Base-by-base conservation (phyloP, 2,888 invertebrate species). In the Rhingia rostrata region DNA sequence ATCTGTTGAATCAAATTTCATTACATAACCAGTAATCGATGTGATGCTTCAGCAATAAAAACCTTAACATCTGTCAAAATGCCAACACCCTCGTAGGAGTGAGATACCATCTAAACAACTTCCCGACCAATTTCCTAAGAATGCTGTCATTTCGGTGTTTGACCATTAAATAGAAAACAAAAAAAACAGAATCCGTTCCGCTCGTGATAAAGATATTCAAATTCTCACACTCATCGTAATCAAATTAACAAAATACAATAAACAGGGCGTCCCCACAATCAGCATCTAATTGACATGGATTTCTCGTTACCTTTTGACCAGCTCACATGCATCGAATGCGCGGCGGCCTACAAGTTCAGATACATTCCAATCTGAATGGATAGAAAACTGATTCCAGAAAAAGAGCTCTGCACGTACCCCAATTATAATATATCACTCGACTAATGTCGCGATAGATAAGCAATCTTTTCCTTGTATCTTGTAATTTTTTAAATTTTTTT, bases 211-310 rank as follows among this genome's bases (percentile, higher is more conserved):
- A 84, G 80, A 74, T 84, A 84, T 84, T 80, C 60, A 75, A 74
- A 74, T 80, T 84, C 74, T 75, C 80, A 80, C 80, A 84, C 80
- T 84, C 83, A 41, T 41, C 69, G 66, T 35, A 41, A 70, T 75
- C 64, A 75, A 84, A 84, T 84, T 84, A 84, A 75, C 70, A 75
- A 73, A 79, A 51, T 43, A 74, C 69, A 74, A 80, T 60, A 54
- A 32, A n/a, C 30, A 47, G 70, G 54, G 74, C 64, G 53, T 80
- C 54, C 64, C 58, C 64, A 66, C 74, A 80, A 84, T 80, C 80
- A 70, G 74, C 70, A 80, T 84, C 80, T 84, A 84, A 84, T 84
- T 84, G 80, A 80, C 80, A 79, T 80, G 80, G 41, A 75, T 80
- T 80, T 61, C 63, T 47, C 39, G 73, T 69, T 63, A 6, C 39